These are phyloP conservation scores for Noturus placidus DNA, from an alignment of 2,113 vertebrate species.

Conservation along the genomic window DNA sequence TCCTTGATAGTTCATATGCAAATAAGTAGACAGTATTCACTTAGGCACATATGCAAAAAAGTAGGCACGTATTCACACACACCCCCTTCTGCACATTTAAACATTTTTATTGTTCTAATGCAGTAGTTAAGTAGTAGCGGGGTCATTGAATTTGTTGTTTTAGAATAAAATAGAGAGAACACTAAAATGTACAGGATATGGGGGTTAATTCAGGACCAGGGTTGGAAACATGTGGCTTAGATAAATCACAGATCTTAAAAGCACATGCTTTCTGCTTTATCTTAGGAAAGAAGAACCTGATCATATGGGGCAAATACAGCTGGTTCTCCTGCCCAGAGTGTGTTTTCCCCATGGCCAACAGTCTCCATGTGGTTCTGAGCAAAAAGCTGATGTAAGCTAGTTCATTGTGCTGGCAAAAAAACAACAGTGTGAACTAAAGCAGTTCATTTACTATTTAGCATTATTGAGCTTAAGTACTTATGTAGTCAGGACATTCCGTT, in stretches of 20 bases:
- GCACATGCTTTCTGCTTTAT: not conserved
- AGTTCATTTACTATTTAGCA: not conserved
- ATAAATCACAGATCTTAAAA: not conserved
- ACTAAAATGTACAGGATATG: not conserved
- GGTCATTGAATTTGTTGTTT: not conserved
- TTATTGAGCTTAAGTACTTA: not conserved
- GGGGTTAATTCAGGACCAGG: not conserved
- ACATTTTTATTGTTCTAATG: not conserved
- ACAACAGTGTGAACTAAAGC: not conserved
- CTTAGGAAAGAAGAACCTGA: conserved; percentile 74
- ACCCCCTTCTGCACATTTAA: not conserved
- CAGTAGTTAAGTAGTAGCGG: too few species aligned
- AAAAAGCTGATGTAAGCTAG: conserved; percentile 63
- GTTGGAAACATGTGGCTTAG: not conserved
- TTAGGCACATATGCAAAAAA: too few species aligned
- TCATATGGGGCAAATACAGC: conserved; percentile 72
- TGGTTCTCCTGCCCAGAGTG: conserved; percentile 65
- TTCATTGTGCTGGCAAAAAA: not conserved
- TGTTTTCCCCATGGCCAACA: conserved; percentile 67
- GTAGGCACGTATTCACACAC: too few species aligned
- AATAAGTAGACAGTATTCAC: not conserved
- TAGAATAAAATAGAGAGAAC: not conserved
- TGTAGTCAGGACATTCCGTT: not conserved
- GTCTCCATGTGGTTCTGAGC: conserved; percentile 71
- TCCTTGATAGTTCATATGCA: not conserved